phyloP scores from a whole-genome alignment of 2,113 vertebrate genomes.

The Hypocryptadius cinnamomeus region DNA sequence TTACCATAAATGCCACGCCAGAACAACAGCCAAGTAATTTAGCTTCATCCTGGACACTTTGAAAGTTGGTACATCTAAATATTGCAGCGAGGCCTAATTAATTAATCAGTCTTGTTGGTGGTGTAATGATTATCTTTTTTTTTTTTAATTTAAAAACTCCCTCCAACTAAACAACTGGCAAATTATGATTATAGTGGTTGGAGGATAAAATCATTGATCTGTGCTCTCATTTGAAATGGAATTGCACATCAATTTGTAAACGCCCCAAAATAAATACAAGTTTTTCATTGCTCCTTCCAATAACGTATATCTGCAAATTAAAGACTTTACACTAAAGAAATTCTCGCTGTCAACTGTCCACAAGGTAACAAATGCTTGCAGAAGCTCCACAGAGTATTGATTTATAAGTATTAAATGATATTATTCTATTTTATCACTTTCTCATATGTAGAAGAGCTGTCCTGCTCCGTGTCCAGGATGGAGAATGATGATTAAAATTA shows the following conservation, averaged over 20 bases:
- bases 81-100: conserved; percentile 38
- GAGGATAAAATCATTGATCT: conserved; percentile 39
- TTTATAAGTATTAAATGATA: conserved; percentile 14
- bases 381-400: neutral
- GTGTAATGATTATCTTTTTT: neutral
- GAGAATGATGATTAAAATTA: conserved; percentile 37
- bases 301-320: neutral
- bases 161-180: conserved; percentile 24
- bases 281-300: neutral
- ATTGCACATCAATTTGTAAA: neutral
- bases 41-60: conserved; percentile 48
- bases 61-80: conserved; percentile 57
- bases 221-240: neutral
- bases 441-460: conserved; percentile 2
- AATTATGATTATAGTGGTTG: neutral
- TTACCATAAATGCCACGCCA: conserved; percentile 69
- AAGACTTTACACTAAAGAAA: neutral
- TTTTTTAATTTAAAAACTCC: conserved; percentile 13
- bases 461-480: neutral
- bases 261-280: conserved; percentile 15
- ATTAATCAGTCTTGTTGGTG: conserved; percentile 24
- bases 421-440: conserved; percentile 6
- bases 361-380: neutral
- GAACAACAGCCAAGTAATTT: conserved; percentile 62
- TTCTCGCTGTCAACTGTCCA: neutral